A percentile compares a stretch with the other conserved stretches of the same genome.
Conservation (phyloP, 2,797 vertebrate genomes). For the Salarias fasciatus region DNA sequence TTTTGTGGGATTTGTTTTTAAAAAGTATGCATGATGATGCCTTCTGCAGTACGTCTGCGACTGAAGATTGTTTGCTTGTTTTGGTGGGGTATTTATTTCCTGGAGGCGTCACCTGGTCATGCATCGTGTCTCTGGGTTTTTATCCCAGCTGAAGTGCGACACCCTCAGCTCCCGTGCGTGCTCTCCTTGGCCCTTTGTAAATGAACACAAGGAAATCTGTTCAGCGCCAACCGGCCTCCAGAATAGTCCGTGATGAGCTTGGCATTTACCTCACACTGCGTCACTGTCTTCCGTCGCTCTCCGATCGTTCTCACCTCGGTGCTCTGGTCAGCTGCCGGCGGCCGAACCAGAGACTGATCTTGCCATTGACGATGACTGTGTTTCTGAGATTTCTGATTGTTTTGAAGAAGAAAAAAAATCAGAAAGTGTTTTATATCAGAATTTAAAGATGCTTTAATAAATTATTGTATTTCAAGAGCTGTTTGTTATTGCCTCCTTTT, state of each 20-base stretch:
- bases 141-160: not conserved
- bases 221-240: conserved; percentile 37
- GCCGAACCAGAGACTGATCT: conserved; percentile 84
- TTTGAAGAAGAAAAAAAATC: conserved; percentile 75
- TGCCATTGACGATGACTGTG: conserved; percentile 76
- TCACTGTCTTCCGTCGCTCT: conserved; percentile 69
- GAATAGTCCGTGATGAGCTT: conserved; percentile 47
- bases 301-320: conserved; percentile 64
- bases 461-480: conserved; percentile 88
- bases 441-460: conserved; percentile 95
- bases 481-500: conserved; percentile 5
- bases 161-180: conserved; percentile 14
- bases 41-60: conserved; percentile 43
- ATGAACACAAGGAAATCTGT: conserved; percentile 35
- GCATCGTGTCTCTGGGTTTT: too few species aligned
- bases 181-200: conserved; percentile 16
- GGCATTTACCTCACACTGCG: conserved; percentile 68
- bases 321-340: conserved; percentile 88
- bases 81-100: conserved; percentile 80
- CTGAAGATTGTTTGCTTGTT: conserved; percentile 51
- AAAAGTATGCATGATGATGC: conserved; percentile 38
- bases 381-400: conserved; percentile 82
- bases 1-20: conserved; percentile 30
- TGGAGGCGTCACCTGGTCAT: conserved; percentile 36
- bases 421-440: conserved; percentile 89